Conservation (phyloP, 1,140 invertebrate genomes). For the Brachionus asplanchnoidis region DNA sequence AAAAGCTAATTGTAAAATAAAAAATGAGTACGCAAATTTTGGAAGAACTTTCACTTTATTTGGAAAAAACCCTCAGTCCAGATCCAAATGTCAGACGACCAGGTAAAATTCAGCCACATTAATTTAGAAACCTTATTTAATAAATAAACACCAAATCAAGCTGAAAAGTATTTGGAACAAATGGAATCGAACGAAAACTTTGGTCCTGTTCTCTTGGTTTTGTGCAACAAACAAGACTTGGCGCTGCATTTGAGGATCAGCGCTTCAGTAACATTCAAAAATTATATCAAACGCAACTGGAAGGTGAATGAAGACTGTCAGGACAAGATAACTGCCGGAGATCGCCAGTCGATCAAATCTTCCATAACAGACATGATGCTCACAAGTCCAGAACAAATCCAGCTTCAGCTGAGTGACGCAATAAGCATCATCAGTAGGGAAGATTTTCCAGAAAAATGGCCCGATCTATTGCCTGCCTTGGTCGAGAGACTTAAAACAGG, state of each 20-base stretch:
- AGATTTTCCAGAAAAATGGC: slow-evolving; percentile 93
- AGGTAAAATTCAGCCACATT: slow-evolving; percentile 23
- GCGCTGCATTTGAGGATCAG: slow-evolving; percentile 75
- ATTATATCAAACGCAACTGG: slow-evolving; percentile 93
- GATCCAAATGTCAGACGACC: slow-evolving; percentile 68
- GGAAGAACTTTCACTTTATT: slow-evolving; percentile 70
- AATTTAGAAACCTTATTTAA: background rate
- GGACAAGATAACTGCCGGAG: slow-evolving; percentile 74
- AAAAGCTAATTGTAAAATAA: slow-evolving; percentile 30
- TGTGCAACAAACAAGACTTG: slow-evolving; percentile 72
- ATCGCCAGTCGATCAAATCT: slow-evolving; percentile 73
- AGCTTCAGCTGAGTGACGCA: slow-evolving; percentile 89
- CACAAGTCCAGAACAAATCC: slow-evolving; percentile 77
- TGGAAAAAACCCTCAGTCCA: slow-evolving; percentile 80
- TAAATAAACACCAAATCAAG: slow-evolving; percentile 49
- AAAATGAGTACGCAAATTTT: slow-evolving; percentile 69
- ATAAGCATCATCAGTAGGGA: slow-evolving; percentile 87
- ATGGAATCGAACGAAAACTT: slow-evolving; percentile 86
- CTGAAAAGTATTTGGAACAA: slow-evolving; percentile 84
- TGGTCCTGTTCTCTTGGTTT: slow-evolving; percentile 71
- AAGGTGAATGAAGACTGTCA: slow-evolving; percentile 66
- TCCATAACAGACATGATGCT: slow-evolving; percentile 87
- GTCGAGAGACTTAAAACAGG: slow-evolving; percentile 65
- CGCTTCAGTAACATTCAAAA: slow-evolving; percentile 88
- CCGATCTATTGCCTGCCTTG: slow-evolving; percentile 79